Percentiles rank a stretch among this genome's conserved stretches.
Evolutionary conservation across 1,140 invertebrate genomes (phyloP).

Genomic region (Zaprionus ghesquierei): DNA sequence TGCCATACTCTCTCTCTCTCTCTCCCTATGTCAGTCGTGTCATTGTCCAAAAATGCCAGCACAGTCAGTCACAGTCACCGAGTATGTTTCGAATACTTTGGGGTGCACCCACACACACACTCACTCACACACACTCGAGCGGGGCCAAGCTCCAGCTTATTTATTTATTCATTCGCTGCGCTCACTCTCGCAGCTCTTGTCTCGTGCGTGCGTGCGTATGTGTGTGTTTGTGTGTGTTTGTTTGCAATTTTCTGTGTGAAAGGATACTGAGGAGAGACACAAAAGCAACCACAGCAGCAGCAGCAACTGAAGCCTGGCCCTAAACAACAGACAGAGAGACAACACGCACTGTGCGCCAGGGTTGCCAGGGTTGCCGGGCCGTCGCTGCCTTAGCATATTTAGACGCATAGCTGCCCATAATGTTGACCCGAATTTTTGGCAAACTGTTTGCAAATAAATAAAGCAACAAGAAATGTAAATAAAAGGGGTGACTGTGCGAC

Average conservation of each 20-base stretch:
- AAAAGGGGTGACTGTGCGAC: slow-evolving; percentile 4
- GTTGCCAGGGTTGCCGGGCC: background rate
- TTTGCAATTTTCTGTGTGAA: slow-evolving; percentile 78
- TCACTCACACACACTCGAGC: background rate
- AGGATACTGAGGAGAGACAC: slow-evolving; percentile 64
- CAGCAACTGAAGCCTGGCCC: slow-evolving; percentile 21
- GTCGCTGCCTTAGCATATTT: slow-evolving; percentile 29
- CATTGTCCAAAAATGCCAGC: slow-evolving; percentile 69
- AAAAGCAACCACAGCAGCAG: slow-evolving; percentile 49
- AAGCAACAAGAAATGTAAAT: slow-evolving; percentile 56
- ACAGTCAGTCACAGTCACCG: slow-evolving; percentile 59
- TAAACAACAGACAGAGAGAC: slow-evolving; percentile 31
- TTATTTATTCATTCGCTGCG: slow-evolving; percentile 78
- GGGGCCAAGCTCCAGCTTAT: slow-evolving; percentile 47
- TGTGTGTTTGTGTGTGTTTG: slow-evolving; percentile 51
- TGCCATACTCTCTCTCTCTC: slow-evolving; percentile 23
- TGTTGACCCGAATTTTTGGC: slow-evolving; percentile 80
- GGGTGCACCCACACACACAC: slow-evolving; percentile 5
- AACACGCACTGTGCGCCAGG: slow-evolving; percentile 52
- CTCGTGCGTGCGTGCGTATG: slow-evolving; percentile 28
- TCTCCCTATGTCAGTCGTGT: slow-evolving; percentile 2
- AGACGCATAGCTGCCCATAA: slow-evolving; percentile 67
- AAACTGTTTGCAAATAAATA: slow-evolving; percentile 76
- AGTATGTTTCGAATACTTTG: slow-evolving; percentile 17
- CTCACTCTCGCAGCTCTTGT: slow-evolving; percentile 41